phyloP scores from a whole-genome alignment of 1,140 invertebrate genomes.

The Pinna nobilis region DNA sequence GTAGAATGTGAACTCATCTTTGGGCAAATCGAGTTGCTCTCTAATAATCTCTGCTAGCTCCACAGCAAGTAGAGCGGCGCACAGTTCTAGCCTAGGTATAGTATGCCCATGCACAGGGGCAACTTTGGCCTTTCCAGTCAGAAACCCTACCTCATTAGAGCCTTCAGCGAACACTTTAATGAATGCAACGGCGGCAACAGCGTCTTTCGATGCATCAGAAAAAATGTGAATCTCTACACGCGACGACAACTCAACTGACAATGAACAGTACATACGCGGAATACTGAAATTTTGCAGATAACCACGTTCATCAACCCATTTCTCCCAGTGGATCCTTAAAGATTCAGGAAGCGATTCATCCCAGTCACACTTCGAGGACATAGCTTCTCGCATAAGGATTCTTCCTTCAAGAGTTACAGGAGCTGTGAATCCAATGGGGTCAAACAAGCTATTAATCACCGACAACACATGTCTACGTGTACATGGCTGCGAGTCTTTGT shows the following conservation, averaged over 20 bases:
- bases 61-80: slow-evolving; percentile 32
- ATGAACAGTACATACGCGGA: slow-evolving; percentile 26
- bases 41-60: slow-evolving; percentile 23
- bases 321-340: slow-evolving; percentile 27
- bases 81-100: slow-evolving; percentile 45
- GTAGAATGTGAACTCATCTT: slow-evolving; percentile 8
- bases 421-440: slow-evolving; percentile 44
- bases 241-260: slow-evolving; percentile 69
- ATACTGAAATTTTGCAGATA: slow-evolving; percentile 11
- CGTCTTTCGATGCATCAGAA: slow-evolving; percentile 43
- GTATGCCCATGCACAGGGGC: slow-evolving; percentile 40
- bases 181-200: slow-evolving; percentile 30
- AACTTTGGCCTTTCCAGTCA: slow-evolving; percentile 44
- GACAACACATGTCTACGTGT: slow-evolving; percentile 22
- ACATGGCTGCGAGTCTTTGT: slow-evolving; percentile 30
- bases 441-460: slow-evolving; percentile 19
- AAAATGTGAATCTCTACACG: slow-evolving; percentile 43
- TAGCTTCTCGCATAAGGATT: slow-evolving; percentile 29
- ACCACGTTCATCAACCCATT: slow-evolving; percentile 29
- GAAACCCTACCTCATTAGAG: slow-evolving; percentile 16
- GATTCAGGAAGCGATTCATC: slow-evolving; percentile 36
- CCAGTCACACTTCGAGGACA: slow-evolving; percentile 25
- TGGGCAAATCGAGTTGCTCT: slow-evolving; percentile 9
- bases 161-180: slow-evolving; percentile 22
- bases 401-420: slow-evolving; percentile 44